phyloP scores from a whole-genome alignment of 2,888 invertebrate genomes.

The Helobdella robusta region DNA sequence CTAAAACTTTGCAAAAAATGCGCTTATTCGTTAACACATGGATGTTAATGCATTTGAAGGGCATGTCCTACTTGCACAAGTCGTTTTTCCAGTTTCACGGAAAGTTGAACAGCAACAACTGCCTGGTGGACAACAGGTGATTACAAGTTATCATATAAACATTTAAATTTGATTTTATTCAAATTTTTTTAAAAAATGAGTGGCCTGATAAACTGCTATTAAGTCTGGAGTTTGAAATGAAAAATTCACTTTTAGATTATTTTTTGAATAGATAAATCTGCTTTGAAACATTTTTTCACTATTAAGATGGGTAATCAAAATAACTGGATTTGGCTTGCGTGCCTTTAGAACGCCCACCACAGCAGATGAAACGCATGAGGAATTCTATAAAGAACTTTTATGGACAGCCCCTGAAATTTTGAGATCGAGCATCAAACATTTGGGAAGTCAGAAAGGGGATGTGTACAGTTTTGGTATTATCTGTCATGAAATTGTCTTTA shows the following conservation, averaged over 20 bases:
- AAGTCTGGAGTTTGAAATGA: too few relatives aligned
- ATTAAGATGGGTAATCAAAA: conserved; percentile 12
- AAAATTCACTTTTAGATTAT: too few relatives aligned
- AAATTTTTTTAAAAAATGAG: too few relatives aligned
- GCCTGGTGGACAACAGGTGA: conserved; percentile 7
- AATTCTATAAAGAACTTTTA: conserved; percentile 5
- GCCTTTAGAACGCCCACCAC: neutral
- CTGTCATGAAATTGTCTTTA: conserved; percentile 9
- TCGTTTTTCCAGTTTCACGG: conserved; percentile 18
- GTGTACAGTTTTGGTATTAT: conserved; percentile 19
- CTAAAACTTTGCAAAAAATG: too few relatives aligned
- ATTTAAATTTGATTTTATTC: too few relatives aligned
- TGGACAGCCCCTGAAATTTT: conserved; percentile 23
- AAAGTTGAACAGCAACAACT: conserved; percentile 10
- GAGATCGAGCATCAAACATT: neutral
- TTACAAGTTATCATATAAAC: too few relatives aligned
- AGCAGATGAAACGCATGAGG: conserved; percentile 2
- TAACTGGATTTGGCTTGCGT: conserved; percentile 10
- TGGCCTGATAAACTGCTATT: too few relatives aligned
- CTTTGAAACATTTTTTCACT: too few relatives aligned
- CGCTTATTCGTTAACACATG: too few relatives aligned
- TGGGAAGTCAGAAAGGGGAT: conserved; percentile 20
- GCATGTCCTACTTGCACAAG: conserved; percentile 20
- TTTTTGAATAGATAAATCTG: too few relatives aligned
- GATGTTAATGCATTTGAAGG: too few relatives aligned